These are phyloP conservation scores for Notolepis coatsorum DNA, from an alignment of 2,797 vertebrate genomes.

Conservation along the genomic window DNA sequence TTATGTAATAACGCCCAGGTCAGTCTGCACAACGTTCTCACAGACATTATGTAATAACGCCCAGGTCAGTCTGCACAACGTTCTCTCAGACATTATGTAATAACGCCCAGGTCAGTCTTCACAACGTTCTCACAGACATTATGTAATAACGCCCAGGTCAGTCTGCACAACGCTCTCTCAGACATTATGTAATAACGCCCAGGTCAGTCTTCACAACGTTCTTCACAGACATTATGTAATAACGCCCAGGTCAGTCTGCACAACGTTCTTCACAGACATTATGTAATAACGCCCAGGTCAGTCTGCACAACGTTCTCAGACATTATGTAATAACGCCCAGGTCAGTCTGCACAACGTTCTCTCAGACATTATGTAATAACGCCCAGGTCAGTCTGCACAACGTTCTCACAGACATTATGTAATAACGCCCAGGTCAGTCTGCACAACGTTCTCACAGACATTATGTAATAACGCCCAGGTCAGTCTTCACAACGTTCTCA, in stretches of 20 bases:
- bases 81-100: constrained; percentile 79
- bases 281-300: no score
- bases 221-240: constrained; percentile 80
- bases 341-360: constrained; percentile 35
- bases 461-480: constrained; percentile 87
- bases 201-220: constrained; percentile 49
- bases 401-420: constrained; percentile 75
- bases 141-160: no score
- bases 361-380: constrained; percentile 81
- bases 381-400: constrained; percentile 59
- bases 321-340: constrained; percentile 89
- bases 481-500: not conserved
- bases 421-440: constrained; percentile 70
- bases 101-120: constrained; percentile 64
- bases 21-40: not conserved
- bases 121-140: not conserved
- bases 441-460: not conserved
- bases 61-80: constrained; percentile 54
- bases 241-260: constrained; percentile 63
- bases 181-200: constrained; percentile 89
- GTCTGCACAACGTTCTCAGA: constrained; percentile 89
- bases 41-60: constrained; percentile 82
- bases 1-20: constrained; percentile 87
- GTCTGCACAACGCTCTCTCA: constrained; percentile 89
- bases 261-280: not conserved